Percentiles rank a stretch among this genome's conserved stretches.
Evolutionary conservation across 2,797 vertebrate genomes (phyloP).

Genomic region (Etheostoma nigrum): DNA sequence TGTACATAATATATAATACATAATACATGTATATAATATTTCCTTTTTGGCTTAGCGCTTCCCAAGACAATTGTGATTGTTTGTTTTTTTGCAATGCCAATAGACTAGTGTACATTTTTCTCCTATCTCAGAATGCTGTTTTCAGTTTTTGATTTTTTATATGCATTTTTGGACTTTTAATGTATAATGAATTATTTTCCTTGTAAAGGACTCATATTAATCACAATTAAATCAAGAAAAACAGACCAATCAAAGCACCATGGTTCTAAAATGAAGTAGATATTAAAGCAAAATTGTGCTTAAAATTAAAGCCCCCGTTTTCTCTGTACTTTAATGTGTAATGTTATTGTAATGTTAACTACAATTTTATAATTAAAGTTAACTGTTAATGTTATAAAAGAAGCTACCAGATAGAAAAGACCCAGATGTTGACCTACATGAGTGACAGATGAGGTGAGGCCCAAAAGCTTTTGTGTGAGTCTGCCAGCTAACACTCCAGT

Average conservation of each 20-base stretch:
- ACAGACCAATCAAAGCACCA: conserved; percentile 1
- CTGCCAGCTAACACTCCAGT: conserved; percentile 30
- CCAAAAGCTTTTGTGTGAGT: conserved; percentile 21
- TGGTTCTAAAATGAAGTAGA: neutral
- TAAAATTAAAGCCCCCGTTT: neutral
- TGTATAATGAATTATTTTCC: neutral
- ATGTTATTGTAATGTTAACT: too few species aligned
- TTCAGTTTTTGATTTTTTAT: neutral
- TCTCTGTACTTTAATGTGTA: neutral
- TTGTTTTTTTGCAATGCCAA: too few species aligned
- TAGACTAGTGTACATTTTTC: too few species aligned
- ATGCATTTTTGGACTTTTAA: neutral
- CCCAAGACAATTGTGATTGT: too few species aligned
- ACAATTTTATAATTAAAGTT: neutral
- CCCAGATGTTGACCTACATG: conserved; percentile 45
- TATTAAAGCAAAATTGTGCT: too few species aligned
- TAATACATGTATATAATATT: too few species aligned
- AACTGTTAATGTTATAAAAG: conserved; percentile 5
- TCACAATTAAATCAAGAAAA: neutral
- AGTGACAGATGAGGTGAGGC: conserved; percentile 29
- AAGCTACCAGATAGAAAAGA: conserved; percentile 34
- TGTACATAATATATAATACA: too few species aligned
- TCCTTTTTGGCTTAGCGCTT: too few species aligned
- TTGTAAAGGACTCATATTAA: neutral
- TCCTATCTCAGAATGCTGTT: neutral